phyloP scores from a whole-genome alignment of 2,113 vertebrate species.

The Lepus americanus region DNA sequence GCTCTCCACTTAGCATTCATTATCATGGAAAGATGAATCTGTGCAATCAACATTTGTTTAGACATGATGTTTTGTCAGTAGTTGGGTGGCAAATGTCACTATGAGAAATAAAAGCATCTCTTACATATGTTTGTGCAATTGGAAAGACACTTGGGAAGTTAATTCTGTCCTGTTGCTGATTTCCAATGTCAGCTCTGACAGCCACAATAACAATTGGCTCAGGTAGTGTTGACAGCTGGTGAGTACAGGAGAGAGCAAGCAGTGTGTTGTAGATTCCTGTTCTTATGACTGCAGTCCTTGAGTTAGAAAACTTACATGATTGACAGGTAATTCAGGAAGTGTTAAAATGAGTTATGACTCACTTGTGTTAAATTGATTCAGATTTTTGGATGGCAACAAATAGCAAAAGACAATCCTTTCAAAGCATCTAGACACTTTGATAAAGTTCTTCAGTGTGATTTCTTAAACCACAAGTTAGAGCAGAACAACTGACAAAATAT shows the following conservation, averaged over 20 bases:
- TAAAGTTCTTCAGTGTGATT: slow-evolving; percentile 59
- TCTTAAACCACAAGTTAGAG: slow-evolving; percentile 40
- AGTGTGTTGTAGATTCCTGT: slow-evolving; percentile 63
- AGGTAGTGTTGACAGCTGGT: slow-evolving; percentile 82
- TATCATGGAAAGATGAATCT: slow-evolving; percentile 66
- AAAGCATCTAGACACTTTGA: slow-evolving; percentile 72
- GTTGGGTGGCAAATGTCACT: slow-evolving; percentile 74
- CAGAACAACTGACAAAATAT: slow-evolving; percentile 7
- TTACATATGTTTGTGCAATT: slow-evolving; percentile 59
- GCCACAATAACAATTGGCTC: slow-evolving; percentile 73
- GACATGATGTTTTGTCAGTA: slow-evolving; percentile 74
- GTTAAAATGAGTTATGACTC: slow-evolving; percentile 57
- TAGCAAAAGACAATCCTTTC: slow-evolving; percentile 68
- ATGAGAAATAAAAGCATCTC: slow-evolving; percentile 75
- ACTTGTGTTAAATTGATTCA: slow-evolving; percentile 70
- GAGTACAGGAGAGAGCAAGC: slow-evolving; percentile 71
- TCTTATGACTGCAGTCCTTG: slow-evolving; percentile 13
- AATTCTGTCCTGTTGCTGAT: slow-evolving; percentile 80
- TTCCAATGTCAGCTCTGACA: slow-evolving; percentile 83
- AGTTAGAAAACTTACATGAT: slow-evolving; percentile 65
- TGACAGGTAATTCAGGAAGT: slow-evolving; percentile 72
- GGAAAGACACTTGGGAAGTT: slow-evolving; percentile 75
- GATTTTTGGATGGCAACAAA: slow-evolving; percentile 66
- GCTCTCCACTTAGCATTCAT: slow-evolving; percentile 71
- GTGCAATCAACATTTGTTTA: slow-evolving; percentile 81